Percentiles rank a stretch among this genome's conserved stretches.
Conservation (phyloP, 2,113 vertebrate species). For the Hippocampus zosterae region DNA sequence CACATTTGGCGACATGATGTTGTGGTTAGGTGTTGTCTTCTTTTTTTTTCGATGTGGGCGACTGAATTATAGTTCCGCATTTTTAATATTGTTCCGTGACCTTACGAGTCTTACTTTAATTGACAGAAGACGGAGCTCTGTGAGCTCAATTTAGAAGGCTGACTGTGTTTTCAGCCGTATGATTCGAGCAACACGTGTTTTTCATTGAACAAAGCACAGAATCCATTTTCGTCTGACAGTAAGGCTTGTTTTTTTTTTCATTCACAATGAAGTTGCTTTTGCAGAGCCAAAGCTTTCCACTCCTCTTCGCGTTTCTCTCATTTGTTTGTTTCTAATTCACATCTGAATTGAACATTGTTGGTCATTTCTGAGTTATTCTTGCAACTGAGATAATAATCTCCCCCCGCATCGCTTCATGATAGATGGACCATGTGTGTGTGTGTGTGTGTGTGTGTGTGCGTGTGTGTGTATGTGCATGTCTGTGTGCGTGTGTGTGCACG, state of each 20-base stretch:
- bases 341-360: slow-evolving; percentile 53
- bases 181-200: neutral
- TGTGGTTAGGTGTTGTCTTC: slow-evolving; percentile 2
- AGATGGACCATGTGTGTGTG: slow-evolving; percentile 63
- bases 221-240: neutral
- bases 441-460: neutral
- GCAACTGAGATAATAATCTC: slow-evolving; percentile 74
- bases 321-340: slow-evolving; percentile 44
- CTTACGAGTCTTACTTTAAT: neutral
- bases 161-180: neutral
- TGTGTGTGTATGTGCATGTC: too few relatives aligned
- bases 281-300: neutral
- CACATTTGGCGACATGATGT: slow-evolving; percentile 14
- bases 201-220: neutral
- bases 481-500: slow-evolving; percentile 43
- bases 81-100: neutral
- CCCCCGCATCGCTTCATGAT: slow-evolving; percentile 60
- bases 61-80: neutral
- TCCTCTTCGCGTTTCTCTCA: slow-evolving; percentile 3
- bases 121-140: neutral
- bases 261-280: neutral
- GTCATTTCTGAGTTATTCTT: slow-evolving; percentile 70
- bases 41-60: slow-evolving; percentile 34
- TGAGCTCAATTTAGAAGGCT: neutral
- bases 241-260: neutral